Percentiles rank a stretch among this genome's conserved stretches.
These are phyloP conservation scores for Papilio protenor DNA, from an alignment of 2,888 invertebrate species.

Conservation along the genomic window DNA sequence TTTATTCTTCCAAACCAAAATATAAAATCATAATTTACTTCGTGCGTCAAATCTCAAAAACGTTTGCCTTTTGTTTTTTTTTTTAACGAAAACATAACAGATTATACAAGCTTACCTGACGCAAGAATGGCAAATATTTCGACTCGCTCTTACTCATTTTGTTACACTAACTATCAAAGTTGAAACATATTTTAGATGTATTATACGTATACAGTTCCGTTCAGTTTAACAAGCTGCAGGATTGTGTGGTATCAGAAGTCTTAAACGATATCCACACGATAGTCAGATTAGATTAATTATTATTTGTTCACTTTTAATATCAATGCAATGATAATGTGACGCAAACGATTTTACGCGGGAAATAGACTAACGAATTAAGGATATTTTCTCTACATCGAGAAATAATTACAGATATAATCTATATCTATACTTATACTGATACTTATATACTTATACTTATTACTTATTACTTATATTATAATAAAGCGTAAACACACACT, in stretches of 20 bases:
- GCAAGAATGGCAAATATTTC: conserved; percentile 37
- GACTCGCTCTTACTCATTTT: conserved; percentile 33
- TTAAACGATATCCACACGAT: conserved; percentile 46
- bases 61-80: neutral
- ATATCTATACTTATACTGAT: too few species aligned
- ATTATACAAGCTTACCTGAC: conserved; percentile 34
- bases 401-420: neutral
- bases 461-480: too few species aligned
- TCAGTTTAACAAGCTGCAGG: neutral
- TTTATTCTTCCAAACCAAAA: too few species aligned
- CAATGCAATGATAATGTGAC: conserved; percentile 44
- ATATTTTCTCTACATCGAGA: neutral
- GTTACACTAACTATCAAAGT: neutral
- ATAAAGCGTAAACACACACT: too few species aligned
- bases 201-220: neutral
- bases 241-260: conserved; percentile 30
- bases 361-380: neutral
- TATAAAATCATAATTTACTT: neutral
- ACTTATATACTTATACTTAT: too few species aligned
- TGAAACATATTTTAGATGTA: neutral
- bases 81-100: conserved; percentile 4
- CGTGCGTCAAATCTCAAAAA: neutral
- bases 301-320: conserved; percentile 46
- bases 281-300: conserved; percentile 49
- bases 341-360: conserved; percentile 1